Evolutionary conservation across 2,888 invertebrate genomes (phyloP), one percentile per base, ranked within the genome.

Genomic region (Pelosia muscerda): DNA sequence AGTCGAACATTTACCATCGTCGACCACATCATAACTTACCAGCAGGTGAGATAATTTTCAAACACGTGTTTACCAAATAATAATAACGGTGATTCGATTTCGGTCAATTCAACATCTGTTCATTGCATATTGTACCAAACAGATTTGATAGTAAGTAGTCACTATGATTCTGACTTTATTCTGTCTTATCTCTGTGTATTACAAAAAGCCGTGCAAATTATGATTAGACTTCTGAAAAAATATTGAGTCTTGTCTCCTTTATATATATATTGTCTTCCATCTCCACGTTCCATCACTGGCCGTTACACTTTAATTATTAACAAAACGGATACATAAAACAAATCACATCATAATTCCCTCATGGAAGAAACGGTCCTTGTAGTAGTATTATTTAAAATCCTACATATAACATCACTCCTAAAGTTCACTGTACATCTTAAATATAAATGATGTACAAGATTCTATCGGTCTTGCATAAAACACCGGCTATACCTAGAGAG

Each of bases 381-480:
- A 26, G 58, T 19, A 8, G 2, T n/a, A 49, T 22, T 22, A 34
- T 22, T 6, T 58, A 13, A 31, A 34, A 58, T 13, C 13, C 22
- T 22, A 34, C 31, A 31, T 31, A 11, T 31, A 22, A 28, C 22
- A 58, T 58, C 58, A 23, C 34, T 59, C n/a, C 49, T 49, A 49
- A 49, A 49, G 49, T 49, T n/a, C 49, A n/a, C n/a, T 49, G 49
- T 49, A 49, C 9, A 9, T 53, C 58, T 64, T 76, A 69, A 74
- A 76, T 72, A 68, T 69, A 56, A 78, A 68, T 63, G 68, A 71
- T 67, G 69, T 54, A 23, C 68, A 60, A 55, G 70, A 79, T 77
- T 75, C 70, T 79, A 79, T 79, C 75, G 68, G 70, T 69, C 65
- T 66, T 61, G 58, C 68, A 71, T 76, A 73, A 77, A 58, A 65